Evolutionary conservation across 2,888 invertebrate species (phyloP).

Genomic region (Ennomos fuscantarius): DNA sequence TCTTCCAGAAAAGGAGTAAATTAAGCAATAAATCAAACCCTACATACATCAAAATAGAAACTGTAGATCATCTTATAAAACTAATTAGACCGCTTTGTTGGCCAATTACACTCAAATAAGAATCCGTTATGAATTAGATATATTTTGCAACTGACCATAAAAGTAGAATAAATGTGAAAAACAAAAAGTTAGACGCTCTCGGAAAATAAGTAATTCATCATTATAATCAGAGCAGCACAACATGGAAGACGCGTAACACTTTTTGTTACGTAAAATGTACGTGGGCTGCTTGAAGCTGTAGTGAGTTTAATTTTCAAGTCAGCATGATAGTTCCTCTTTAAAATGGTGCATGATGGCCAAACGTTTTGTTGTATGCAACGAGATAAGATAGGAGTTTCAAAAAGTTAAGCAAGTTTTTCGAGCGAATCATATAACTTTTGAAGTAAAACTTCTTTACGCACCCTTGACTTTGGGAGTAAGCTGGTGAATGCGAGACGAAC

Average conservation of each 20-base stretch:
- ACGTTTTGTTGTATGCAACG: too few relatives aligned
- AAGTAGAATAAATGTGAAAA: constrained; percentile 12
- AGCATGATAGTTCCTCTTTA: too few relatives aligned
- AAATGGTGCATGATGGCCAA: too few relatives aligned
- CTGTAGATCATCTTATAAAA: constrained; percentile 1
- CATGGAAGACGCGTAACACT: constrained; percentile 23
- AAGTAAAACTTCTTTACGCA: too few relatives aligned
- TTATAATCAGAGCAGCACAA: constrained; percentile 48
- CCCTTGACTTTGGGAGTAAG: too few relatives aligned
- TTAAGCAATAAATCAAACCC: background rate
- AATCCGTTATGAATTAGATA: constrained; percentile 2
- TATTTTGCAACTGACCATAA: constrained; percentile 7
- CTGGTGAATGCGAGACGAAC: too few relatives aligned
- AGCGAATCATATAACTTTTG: too few relatives aligned
- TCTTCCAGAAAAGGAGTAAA: too few relatives aligned
- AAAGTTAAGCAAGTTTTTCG: too few relatives aligned
- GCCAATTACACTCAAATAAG: constrained; percentile 7
- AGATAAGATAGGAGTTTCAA: too few relatives aligned
- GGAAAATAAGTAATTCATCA: constrained; percentile 39
- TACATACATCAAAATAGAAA: background rate
- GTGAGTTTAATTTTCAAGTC: too few relatives aligned
- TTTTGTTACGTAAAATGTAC: constrained; percentile 15
- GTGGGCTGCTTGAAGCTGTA: background rate
- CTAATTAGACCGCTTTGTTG: constrained; percentile 1
- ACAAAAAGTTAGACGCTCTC: constrained; percentile 14